Conservation (phyloP, 35 echinoderm and acorn worm species). For the Heliocidaris erythrogramma region DNA sequence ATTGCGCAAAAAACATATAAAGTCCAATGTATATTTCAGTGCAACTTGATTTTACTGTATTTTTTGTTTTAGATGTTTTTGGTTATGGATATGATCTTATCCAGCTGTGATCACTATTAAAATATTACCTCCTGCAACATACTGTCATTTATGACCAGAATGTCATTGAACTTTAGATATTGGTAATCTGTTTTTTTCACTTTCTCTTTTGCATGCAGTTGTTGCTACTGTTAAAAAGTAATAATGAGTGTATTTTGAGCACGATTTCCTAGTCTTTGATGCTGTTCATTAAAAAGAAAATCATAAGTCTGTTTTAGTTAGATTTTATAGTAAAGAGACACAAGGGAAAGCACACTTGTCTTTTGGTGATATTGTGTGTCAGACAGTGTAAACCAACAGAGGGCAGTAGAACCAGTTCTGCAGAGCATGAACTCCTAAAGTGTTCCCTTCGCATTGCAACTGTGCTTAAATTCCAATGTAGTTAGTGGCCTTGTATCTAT, state of each 20-base stretch:
- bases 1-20: too few relatives aligned
- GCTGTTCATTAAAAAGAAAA: too few relatives aligned
- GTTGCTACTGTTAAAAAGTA: too few relatives aligned
- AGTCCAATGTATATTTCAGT: too few relatives aligned
- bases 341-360: not conserved
- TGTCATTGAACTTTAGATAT: too few relatives aligned
- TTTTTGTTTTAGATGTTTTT: too few relatives aligned
- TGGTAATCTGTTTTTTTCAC: too few relatives aligned
- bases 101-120: not conserved
- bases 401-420: not conserved
- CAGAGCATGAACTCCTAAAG: constrained; percentile 4
- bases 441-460: not conserved
- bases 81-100: not conserved
- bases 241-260: too few relatives aligned
- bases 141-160: too few relatives aligned
- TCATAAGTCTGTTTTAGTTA: not conserved
- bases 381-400: not conserved
- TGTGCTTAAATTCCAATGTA: constrained; percentile 17
- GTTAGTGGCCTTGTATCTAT: constrained; percentile 26
- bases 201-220: too few relatives aligned
- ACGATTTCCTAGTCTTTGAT: too few relatives aligned
- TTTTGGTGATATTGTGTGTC: not conserved
- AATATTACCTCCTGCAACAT: not conserved
- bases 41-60: too few relatives aligned
- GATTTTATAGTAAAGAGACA: not conserved